Evolutionary conservation across 2,113 vertebrate species (phyloP).

Genomic region (Bubo bubo): DNA sequence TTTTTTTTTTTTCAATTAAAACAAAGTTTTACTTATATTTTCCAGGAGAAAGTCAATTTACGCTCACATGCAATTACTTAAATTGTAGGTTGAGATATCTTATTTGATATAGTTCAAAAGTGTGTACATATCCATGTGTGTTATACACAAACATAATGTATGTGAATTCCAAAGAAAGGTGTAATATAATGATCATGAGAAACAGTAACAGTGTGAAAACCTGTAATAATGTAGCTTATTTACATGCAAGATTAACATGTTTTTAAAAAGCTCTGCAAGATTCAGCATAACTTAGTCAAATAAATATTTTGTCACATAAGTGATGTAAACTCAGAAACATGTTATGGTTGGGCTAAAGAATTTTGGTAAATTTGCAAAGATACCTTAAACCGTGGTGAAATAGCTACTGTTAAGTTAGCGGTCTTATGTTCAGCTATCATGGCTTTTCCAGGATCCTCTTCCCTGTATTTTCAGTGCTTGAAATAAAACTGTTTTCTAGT

Average conservation of each 20-base stretch:
- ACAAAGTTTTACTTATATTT: not conserved
- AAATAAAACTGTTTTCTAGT: not conserved
- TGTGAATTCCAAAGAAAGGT: not conserved
- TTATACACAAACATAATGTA: not conserved
- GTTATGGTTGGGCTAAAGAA: not conserved
- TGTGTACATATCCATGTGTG: too few relatives aligned
- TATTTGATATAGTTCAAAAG: not conserved
- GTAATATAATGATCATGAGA: not conserved
- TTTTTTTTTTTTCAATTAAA: not conserved
- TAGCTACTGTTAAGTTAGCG: not conserved
- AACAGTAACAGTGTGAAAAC: not conserved
- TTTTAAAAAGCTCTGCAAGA: not conserved
- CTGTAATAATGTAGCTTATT: not conserved
- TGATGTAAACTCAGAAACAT: not conserved
- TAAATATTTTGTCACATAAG: not conserved
- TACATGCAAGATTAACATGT: not conserved
- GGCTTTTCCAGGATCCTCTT: not conserved
- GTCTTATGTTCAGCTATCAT: not conserved
- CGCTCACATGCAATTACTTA: not conserved
- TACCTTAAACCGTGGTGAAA: not conserved
- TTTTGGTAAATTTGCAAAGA: not conserved
- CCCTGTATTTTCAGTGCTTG: not conserved
- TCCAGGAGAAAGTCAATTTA: not conserved
- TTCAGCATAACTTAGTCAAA: not conserved
- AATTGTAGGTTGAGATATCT: not conserved